Conservation (phyloP, 2,113 vertebrate genomes). For the Egretta garzetta region DNA sequence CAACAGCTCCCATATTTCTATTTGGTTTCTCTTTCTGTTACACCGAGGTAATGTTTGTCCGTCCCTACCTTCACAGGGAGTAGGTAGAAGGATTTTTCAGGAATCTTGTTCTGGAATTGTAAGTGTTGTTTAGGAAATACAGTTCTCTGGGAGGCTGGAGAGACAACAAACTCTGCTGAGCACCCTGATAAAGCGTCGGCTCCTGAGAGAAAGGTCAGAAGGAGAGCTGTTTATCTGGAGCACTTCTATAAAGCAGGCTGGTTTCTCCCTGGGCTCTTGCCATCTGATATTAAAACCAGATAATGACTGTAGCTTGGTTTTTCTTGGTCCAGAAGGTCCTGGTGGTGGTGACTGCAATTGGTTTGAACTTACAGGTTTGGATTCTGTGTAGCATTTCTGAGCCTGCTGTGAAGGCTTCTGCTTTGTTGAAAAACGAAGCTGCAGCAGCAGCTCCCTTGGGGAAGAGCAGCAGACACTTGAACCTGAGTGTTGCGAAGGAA, state of each 20-base stretch:
- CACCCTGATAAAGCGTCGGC: background rate
- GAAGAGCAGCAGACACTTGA: background rate
- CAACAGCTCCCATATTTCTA: accelerated
- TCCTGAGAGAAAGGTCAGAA: background rate
- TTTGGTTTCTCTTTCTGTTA: background rate
- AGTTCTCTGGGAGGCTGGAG: background rate
- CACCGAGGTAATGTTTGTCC: background rate
- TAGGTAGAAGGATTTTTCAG: background rate
- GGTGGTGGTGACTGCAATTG: background rate
- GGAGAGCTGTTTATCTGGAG: background rate
- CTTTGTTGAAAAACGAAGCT: background rate
- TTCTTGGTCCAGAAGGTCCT: background rate
- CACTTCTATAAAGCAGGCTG: background rate
- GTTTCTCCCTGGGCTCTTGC: background rate
- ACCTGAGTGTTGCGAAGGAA: background rate
- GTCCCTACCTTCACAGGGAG: background rate
- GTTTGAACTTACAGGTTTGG: background rate
- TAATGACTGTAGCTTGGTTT: background rate
- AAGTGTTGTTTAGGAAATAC: background rate
- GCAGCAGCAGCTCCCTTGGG: background rate
- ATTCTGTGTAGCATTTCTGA: background rate
- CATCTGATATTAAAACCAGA: background rate
- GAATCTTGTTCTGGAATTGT: background rate
- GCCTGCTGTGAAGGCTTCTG: background rate
- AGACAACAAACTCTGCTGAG: background rate